phyloP scores from a whole-genome alignment of 1,140 invertebrate genomes.

The Liolophura sinensis region DNA sequence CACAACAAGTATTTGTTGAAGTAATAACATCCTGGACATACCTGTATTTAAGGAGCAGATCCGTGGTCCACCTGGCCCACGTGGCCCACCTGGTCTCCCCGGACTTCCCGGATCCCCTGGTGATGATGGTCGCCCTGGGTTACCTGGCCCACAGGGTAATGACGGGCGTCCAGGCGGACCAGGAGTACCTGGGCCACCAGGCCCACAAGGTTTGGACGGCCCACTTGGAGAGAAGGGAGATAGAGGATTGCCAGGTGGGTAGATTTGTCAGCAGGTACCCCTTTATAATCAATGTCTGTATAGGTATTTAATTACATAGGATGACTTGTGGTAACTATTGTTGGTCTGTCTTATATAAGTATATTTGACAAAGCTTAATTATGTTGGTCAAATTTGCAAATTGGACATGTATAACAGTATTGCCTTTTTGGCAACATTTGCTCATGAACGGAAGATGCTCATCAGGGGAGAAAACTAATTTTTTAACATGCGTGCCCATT shows the following conservation, averaged over 20 bases:
- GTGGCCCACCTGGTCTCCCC: constrained; percentile 30
- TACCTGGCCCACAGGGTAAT: constrained; percentile 28
- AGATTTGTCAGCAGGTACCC: too few species aligned
- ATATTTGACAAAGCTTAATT: background rate
- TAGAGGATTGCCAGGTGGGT: constrained; percentile 14
- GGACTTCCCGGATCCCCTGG: constrained; percentile 27
- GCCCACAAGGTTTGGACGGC: constrained; percentile 27
- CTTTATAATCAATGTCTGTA: background rate
- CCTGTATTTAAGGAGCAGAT: background rate
- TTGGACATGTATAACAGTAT: too few species aligned
- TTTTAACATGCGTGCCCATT: too few species aligned
- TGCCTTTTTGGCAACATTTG: too few species aligned
- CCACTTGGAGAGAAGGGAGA: constrained; percentile 30
- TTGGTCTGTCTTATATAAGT: background rate
- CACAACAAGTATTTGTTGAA: too few species aligned
- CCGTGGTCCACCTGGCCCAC: constrained; percentile 26
- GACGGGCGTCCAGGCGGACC: constrained; percentile 23
- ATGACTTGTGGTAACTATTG: background rate
- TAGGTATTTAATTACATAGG: background rate
- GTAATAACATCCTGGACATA: too few species aligned
- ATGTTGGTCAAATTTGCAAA: too few species aligned
- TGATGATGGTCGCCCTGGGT: constrained; percentile 35
- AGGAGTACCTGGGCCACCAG: constrained; percentile 32
- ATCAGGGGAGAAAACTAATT: too few species aligned
- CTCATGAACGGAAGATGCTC: too few species aligned